Evolutionary conservation across 2,888 invertebrate genomes (phyloP).

Genomic region (Lithophane semibrunnea): DNA sequence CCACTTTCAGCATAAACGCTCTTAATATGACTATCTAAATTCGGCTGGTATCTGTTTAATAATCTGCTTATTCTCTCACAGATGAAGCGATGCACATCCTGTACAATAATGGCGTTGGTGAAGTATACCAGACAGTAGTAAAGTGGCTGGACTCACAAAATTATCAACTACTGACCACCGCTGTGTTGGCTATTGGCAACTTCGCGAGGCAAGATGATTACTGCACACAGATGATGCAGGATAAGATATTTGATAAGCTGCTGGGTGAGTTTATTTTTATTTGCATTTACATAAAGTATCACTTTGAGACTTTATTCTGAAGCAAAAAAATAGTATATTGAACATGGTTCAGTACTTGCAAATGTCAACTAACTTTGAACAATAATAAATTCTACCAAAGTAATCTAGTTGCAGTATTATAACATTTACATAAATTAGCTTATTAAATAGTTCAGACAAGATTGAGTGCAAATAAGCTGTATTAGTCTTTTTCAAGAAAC

Average conservation of each 20-base stretch:
- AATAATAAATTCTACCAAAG: background rate
- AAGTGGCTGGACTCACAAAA: constrained; percentile 94
- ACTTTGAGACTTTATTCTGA: background rate
- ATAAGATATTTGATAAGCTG: constrained; percentile 93
- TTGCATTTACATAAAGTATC: background rate
- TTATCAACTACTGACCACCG: constrained; percentile 94
- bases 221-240: constrained; percentile 95
- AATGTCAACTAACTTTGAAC: background rate
- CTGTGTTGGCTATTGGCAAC: constrained; percentile 96
- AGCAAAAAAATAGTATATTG: background rate
- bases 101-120: constrained; percentile 94
- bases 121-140: constrained; percentile 93
- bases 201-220: constrained; percentile 96
- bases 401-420: too few relatives aligned
- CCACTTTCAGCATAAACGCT: too few relatives aligned
- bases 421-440: background rate
- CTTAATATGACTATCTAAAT: background rate
- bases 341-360: constrained; percentile 14
- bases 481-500: background rate
- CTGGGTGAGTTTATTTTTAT: constrained; percentile 84
- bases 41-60: background rate
- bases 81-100: constrained; percentile 96
- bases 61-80: constrained; percentile 73
- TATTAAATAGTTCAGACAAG: background rate
- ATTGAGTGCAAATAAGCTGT: background rate